A percentile compares a stretch with the other conserved stretches of the same genome.
phyloP scores from a whole-genome alignment of 2,113 vertebrate genomes.

The Lanius collurio region DNA sequence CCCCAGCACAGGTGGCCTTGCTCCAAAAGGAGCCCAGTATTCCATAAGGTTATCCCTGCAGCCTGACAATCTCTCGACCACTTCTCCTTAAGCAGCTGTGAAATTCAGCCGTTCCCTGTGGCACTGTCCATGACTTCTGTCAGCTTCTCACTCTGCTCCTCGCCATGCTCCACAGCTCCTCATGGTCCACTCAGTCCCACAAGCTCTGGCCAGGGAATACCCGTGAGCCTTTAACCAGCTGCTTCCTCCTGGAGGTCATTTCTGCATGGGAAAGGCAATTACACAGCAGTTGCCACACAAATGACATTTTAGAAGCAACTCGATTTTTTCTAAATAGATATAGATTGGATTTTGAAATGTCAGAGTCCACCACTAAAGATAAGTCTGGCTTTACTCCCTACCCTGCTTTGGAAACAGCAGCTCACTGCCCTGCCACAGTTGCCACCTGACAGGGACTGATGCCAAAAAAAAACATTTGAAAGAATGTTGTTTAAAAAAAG shows the following conservation, averaged over 20 bases:
- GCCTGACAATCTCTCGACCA: not conserved
- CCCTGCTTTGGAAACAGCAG: not conserved
- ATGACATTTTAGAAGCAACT: not conserved
- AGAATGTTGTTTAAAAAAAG: not conserved
- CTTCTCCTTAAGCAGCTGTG: not conserved
- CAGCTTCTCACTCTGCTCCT: not conserved
- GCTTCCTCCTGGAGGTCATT: not conserved
- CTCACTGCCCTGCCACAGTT: not conserved
- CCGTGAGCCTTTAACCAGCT: not conserved
- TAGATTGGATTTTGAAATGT: constrained; percentile 10
- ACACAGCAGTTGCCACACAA: not conserved
- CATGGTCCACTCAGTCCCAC: not conserved
- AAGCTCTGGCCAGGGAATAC: not conserved
- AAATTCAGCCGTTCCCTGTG: not conserved
- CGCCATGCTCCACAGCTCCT: not conserved
- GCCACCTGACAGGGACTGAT: not conserved
- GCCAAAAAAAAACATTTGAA: not conserved
- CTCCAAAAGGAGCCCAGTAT: not conserved
- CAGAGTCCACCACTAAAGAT: not conserved
- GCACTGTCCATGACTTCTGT: not conserved
- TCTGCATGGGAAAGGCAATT: not conserved
- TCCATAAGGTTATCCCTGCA: not conserved
- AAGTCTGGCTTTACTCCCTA: not conserved
- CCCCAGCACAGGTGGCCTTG: not conserved
- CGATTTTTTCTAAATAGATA: not conserved